Conservation (phyloP, 2,888 invertebrate genomes). For the Drosophila pegasa region DNA sequence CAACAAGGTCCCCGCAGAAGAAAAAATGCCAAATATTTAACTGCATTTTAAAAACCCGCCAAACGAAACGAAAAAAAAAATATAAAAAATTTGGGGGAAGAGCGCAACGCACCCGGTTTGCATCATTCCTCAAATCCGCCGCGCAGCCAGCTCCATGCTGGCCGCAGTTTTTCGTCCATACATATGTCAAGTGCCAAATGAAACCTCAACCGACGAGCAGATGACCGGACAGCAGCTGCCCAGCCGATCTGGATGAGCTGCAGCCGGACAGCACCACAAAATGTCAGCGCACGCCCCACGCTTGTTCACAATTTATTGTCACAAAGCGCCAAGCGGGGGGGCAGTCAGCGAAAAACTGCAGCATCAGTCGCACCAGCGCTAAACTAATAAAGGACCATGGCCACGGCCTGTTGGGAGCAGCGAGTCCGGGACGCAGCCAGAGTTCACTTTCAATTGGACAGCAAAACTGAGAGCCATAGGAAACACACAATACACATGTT, state of each 20-base stretch:
- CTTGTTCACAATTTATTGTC: constrained; percentile 75
- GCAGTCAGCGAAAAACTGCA: constrained; percentile 29
- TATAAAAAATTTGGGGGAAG: not conserved
- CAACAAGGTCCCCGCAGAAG: constrained; percentile 37
- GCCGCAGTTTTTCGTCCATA: constrained; percentile 57
- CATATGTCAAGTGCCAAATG: constrained; percentile 77
- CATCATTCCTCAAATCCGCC: constrained; percentile 14
- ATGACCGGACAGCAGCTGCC: not conserved
- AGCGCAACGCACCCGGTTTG: constrained; percentile 5
- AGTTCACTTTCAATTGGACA: constrained; percentile 34
- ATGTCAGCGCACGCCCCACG: constrained; percentile 71
- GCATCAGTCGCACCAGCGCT: constrained; percentile 41
- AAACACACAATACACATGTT: constrained; percentile 18
- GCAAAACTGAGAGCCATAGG: constrained; percentile 17
- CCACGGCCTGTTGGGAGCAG: constrained; percentile 1
- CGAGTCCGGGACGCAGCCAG: not conserved
- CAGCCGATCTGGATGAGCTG: constrained; percentile 38
- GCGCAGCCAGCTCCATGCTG: constrained; percentile 29
- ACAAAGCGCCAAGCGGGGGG: constrained; percentile 35
- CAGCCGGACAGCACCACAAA: constrained; percentile 56
- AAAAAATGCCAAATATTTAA: constrained; percentile 68
- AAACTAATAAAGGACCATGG: constrained; percentile 47
- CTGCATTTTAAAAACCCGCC: constrained; percentile 62
- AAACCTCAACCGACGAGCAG: constrained; percentile 66
- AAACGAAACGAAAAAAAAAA: constrained; percentile 26